These are phyloP conservation scores for Hippoglossus stenolepis DNA, from an alignment of 2,113 vertebrate genomes.

Conservation along the genomic window DNA sequence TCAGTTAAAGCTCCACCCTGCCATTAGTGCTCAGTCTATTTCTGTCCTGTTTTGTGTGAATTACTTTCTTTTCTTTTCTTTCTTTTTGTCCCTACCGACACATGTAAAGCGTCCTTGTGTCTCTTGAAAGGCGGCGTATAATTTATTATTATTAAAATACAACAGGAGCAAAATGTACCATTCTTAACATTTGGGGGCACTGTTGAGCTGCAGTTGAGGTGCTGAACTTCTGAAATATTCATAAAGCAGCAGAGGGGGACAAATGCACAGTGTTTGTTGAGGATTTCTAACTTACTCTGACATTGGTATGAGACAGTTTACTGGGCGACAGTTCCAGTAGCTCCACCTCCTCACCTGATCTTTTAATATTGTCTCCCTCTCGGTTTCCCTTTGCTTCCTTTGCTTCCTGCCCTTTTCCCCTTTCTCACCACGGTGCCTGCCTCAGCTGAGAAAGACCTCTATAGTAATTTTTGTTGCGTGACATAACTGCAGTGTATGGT, in stretches of 20 bases:
- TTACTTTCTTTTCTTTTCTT: too few species aligned
- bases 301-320: conserved; percentile 56
- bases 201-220: conserved; percentile 51
- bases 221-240: conserved; percentile 17
- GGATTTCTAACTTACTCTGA: conserved; percentile 58
- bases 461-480: too few species aligned
- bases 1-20: too few species aligned
- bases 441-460: conserved; percentile 41
- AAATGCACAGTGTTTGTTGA: conserved; percentile 49
- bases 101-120: too few species aligned
- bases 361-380: conserved; percentile 36
- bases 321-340: conserved; percentile 38
- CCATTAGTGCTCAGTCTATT: too few species aligned
- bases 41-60: too few species aligned
- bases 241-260: conserved; percentile 24
- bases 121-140: too few species aligned
- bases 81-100: too few species aligned
- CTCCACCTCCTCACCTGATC: conserved; percentile 78
- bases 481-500: background rate
- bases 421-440: conserved; percentile 59
- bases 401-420: conserved; percentile 32
- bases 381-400: conserved; percentile 1
- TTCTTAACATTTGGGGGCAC: conserved; percentile 55
- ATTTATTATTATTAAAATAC: too few species aligned
- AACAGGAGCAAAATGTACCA: background rate